Evolutionary conservation across 2,113 vertebrate species (phyloP).

Genomic region (Phrynosoma platyrhinos): DNA sequence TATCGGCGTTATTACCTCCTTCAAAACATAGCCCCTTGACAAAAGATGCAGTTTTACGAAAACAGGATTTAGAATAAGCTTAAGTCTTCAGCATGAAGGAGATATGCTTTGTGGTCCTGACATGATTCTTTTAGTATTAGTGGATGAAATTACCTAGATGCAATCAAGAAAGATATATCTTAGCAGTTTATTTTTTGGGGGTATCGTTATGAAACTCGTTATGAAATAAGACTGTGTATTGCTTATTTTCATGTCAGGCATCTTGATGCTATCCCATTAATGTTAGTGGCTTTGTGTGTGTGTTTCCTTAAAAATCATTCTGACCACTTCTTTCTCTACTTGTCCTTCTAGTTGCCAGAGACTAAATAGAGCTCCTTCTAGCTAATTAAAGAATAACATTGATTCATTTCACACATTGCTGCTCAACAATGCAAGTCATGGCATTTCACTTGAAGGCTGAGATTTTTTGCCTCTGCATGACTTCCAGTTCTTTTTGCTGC

Average conservation of each 20-base stretch:
- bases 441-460: background rate
- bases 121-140: background rate
- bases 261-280: background rate
- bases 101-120: background rate
- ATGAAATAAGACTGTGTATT: background rate
- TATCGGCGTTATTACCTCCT: background rate
- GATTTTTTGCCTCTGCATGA: constrained; percentile 1
- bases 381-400: constrained; percentile 60
- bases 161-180: background rate
- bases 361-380: constrained; percentile 56
- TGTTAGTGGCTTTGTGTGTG: background rate
- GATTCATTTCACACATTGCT: constrained; percentile 58
- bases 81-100: background rate
- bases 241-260: background rate
- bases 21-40: background rate
- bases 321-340: constrained; percentile 20
- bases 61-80: background rate
- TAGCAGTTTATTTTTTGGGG: background rate
- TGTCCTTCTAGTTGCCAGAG: constrained; percentile 59
- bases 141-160: background rate
- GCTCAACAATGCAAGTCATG: constrained; percentile 65
- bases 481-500: constrained; percentile 42
- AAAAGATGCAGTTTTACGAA: background rate
- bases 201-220: background rate
- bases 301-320: constrained; percentile 11